phyloP scores from a whole-genome alignment of 2,797 vertebrate genomes.

The Monodelphis domestica region DNA sequence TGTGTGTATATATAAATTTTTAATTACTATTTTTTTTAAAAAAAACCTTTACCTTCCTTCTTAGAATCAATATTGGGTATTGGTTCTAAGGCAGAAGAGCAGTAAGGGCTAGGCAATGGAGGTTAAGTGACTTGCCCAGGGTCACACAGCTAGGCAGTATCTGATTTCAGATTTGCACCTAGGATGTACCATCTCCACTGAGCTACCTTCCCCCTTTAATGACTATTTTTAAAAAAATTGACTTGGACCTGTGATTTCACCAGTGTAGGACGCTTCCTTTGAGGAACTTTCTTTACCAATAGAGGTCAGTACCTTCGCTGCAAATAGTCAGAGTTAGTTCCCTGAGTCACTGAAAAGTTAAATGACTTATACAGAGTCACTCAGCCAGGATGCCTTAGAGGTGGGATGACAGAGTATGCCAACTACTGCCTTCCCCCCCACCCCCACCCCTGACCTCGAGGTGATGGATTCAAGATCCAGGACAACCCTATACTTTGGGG shows the following conservation, averaged over 20 bases:
- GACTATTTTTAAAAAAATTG: no score
- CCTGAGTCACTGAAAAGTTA: neutral
- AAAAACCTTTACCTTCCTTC: no score
- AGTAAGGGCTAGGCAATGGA: no score
- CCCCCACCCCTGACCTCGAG: neutral
- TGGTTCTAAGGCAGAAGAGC: no score
- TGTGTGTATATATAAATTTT: neutral
- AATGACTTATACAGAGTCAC: neutral
- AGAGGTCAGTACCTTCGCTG: neutral
- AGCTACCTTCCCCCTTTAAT: no score
- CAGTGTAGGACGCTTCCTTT: neutral
- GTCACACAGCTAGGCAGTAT: no score
- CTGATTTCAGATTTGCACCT: no score
- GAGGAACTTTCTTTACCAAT: neutral
- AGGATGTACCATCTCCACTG: no score
- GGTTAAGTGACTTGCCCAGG: no score
- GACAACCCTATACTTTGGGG: neutral
- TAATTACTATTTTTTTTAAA: neutral
- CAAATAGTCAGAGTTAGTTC: neutral
- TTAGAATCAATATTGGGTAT: no score
- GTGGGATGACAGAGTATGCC: neutral
- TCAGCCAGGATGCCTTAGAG: neutral
- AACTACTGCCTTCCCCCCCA: no score
- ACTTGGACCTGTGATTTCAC: neutral
- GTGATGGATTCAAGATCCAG: neutral